Conservation (phyloP, 2,113 vertebrate species). For the Grus americana region DNA sequence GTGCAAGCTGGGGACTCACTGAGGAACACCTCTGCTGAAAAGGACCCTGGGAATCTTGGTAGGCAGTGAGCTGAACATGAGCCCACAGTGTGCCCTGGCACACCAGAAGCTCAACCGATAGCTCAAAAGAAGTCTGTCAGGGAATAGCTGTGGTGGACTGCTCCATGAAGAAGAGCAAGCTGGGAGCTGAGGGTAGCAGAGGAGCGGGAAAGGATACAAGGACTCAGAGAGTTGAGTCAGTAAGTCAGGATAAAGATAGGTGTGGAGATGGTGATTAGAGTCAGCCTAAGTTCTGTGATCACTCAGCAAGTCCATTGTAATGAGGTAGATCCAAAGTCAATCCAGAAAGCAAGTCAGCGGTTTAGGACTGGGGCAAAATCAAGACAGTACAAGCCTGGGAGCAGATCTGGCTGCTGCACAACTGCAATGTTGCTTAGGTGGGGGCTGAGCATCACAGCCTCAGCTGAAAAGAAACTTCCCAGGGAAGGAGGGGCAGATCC, state of each 20-base stretch:
- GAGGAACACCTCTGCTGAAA: background rate
- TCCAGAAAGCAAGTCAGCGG: too few relatives aligned
- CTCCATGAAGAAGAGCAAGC: background rate
- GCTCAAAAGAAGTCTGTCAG: background rate
- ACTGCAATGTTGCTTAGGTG: background rate
- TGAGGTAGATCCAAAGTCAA: background rate
- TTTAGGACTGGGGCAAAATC: background rate
- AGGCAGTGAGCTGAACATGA: background rate
- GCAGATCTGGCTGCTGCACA: background rate
- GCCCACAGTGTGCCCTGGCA: background rate
- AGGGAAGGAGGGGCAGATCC: background rate
- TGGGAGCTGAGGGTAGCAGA: background rate
- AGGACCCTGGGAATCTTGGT: background rate
- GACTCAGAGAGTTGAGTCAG: background rate
- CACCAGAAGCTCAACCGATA: fast-evolving
- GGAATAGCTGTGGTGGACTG: background rate
- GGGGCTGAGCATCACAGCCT: background rate
- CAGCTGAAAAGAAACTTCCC: background rate
- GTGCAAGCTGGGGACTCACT: background rate
- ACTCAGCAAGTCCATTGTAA: background rate
- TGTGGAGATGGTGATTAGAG: background rate
- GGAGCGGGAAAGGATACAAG: background rate
- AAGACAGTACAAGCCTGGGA: background rate
- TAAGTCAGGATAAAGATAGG: background rate
- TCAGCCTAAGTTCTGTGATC: background rate